Percentiles rank a stretch among this genome's conserved stretches.
phyloP scores from a whole-genome alignment of 2,797 vertebrate species.

The Helicolenus hilgendorfi region DNA sequence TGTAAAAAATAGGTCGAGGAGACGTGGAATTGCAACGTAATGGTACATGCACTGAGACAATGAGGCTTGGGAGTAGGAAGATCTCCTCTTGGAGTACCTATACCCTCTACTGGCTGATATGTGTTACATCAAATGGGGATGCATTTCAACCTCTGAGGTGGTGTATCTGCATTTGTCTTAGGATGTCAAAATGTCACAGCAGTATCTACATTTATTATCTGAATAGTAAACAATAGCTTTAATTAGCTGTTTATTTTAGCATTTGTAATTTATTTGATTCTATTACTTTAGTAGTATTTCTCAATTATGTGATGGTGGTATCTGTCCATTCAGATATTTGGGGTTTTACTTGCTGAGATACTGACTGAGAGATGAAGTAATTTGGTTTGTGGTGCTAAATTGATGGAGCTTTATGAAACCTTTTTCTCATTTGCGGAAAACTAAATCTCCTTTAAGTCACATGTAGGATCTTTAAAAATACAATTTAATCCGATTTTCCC shows the following conservation, averaged over 20 bases:
- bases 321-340: neutral
- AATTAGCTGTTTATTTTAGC: neutral
- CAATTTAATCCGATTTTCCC: neutral
- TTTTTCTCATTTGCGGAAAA: neutral
- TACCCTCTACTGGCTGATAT: slow-evolving; percentile 93
- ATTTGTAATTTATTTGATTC: neutral
- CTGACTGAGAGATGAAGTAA: neutral
- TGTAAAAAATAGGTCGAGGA: neutral
- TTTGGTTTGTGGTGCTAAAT: neutral
- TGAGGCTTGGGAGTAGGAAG: neutral
- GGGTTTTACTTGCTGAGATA: neutral
- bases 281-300: neutral
- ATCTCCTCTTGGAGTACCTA: slow-evolving; percentile 83
- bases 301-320: neutral
- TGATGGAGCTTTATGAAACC: neutral
- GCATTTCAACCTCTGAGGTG: neutral
- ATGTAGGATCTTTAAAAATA: neutral
- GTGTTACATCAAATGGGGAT: slow-evolving; percentile 61
- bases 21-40: slow-evolving; percentile 2
- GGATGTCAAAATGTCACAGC: neutral
- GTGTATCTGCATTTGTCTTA: neutral
- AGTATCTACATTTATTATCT: neutral
- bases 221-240: neutral
- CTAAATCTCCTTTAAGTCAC: neutral
- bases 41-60: slow-evolving; percentile 15